phyloP scores from a whole-genome alignment of 64 coral and sea anemone species.

The Dendrophyllia cribrosa region DNA sequence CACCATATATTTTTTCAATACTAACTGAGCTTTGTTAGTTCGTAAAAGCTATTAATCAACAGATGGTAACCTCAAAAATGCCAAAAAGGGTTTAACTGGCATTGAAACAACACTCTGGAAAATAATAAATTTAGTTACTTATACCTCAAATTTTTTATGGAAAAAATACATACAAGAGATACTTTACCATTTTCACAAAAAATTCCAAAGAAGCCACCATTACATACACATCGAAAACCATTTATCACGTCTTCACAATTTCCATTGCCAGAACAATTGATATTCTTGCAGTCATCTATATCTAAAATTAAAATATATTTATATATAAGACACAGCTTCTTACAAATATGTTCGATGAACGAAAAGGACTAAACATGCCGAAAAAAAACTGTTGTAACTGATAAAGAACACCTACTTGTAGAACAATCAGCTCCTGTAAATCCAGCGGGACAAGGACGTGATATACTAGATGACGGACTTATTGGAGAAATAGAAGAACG shows the following conservation, averaged over 20 bases:
- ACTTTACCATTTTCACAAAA: neutral
- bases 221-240: neutral
- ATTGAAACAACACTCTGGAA: too few relatives aligned
- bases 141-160: too few relatives aligned
- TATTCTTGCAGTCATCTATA: neutral
- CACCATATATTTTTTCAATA: too few relatives aligned
- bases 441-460: neutral
- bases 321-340: too few relatives aligned
- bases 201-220: neutral
- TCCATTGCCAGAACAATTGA: neutral
- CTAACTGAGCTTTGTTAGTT: too few relatives aligned
- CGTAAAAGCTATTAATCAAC: too few relatives aligned
- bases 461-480: too few relatives aligned
- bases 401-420: neutral
- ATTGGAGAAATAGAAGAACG: neutral
- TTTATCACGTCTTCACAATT: neutral
- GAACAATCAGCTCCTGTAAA: neutral
- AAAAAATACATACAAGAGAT: too few relatives aligned
- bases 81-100: too few relatives aligned
- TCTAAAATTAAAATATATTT: neutral
- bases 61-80: too few relatives aligned
- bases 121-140: too few relatives aligned
- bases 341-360: neutral
- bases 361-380: neutral
- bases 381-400: too few relatives aligned